phyloP scores from a whole-genome alignment of 2,113 vertebrate genomes.

The Benitochromis conjunctus region DNA sequence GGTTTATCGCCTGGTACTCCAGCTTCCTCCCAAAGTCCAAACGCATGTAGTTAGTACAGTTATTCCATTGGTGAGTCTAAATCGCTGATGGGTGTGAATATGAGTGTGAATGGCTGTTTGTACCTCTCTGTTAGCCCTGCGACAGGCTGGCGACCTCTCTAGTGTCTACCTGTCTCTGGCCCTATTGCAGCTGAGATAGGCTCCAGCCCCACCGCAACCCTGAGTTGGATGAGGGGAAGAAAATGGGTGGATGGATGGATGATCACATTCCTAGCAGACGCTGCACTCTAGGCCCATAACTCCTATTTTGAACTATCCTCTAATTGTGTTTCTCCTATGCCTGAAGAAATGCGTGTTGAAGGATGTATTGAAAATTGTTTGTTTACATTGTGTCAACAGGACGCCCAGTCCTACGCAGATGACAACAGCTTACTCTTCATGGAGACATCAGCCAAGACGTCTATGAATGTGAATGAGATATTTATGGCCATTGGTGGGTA shows the following conservation, averaged over 20 bases:
- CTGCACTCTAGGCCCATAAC: background rate
- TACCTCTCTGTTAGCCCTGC: background rate
- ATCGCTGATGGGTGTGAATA: background rate
- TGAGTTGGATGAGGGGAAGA: background rate
- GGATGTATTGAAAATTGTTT: background rate
- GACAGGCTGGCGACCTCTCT: background rate
- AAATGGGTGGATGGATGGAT: background rate
- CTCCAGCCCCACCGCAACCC: background rate
- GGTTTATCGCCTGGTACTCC: background rate
- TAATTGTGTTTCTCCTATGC: background rate
- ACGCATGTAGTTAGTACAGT: background rate
- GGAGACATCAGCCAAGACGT: slow-evolving; percentile 98
- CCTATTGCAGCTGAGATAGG: too few species aligned
- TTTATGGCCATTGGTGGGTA: slow-evolving; percentile 97
- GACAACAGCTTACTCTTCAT: slow-evolving; percentile 99
- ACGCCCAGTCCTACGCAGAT: slow-evolving; percentile 95
- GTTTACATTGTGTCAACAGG: slow-evolving; percentile 71
- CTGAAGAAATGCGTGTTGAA: background rate
- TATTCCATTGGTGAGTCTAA: background rate
- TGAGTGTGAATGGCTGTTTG: background rate
- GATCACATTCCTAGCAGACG: background rate
- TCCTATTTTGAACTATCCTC: background rate
- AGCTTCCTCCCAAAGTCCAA: background rate
- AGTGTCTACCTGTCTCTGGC: background rate
- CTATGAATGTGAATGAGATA: slow-evolving; percentile 98